Evolutionary conservation across 2,797 vertebrate genomes (phyloP).

Genomic region (Chiloscyllium punctatum): DNA sequence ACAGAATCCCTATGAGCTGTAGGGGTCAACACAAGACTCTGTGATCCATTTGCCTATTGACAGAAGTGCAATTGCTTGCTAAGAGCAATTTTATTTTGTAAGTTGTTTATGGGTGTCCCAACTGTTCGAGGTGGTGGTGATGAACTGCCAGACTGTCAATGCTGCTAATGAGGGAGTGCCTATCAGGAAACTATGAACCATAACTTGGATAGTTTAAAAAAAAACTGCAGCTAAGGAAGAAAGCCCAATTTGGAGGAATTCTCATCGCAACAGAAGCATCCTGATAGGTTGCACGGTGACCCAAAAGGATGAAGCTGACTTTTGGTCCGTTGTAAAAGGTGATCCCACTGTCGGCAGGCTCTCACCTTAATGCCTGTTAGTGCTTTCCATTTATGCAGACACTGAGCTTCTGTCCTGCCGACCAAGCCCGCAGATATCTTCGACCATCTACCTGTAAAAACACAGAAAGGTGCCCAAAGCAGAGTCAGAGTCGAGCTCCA

Average conservation of each 20-base stretch:
- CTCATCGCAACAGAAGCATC: neutral
- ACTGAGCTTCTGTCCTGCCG: constrained; percentile 69
- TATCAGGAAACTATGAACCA: neutral
- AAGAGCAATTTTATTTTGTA: neutral
- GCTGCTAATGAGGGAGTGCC: no score
- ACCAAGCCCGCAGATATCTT: constrained; percentile 78
- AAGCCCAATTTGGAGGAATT: neutral
- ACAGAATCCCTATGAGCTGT: neutral
- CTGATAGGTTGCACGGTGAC: neutral
- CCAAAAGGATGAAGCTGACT: neutral
- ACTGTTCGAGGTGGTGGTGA: no score
- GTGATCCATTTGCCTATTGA: neutral
- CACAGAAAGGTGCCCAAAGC: neutral
- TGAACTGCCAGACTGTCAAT: no score
- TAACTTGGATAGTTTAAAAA: neutral
- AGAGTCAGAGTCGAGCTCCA: neutral
- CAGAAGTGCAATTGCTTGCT: neutral
- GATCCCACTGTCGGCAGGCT: neutral
- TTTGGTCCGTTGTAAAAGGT: neutral
- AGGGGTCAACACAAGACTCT: neutral
- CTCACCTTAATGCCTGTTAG: constrained; percentile 47
- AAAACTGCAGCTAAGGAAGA: neutral
- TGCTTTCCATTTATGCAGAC: constrained; percentile 71
- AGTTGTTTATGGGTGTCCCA: no score
- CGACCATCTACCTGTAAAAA: constrained; percentile 72